A percentile compares a stretch with the other conserved stretches of the same genome.
These are phyloP conservation scores for Aleiodes testaceus DNA, from an alignment of 2,888 invertebrate species.

Conservation along the genomic window DNA sequence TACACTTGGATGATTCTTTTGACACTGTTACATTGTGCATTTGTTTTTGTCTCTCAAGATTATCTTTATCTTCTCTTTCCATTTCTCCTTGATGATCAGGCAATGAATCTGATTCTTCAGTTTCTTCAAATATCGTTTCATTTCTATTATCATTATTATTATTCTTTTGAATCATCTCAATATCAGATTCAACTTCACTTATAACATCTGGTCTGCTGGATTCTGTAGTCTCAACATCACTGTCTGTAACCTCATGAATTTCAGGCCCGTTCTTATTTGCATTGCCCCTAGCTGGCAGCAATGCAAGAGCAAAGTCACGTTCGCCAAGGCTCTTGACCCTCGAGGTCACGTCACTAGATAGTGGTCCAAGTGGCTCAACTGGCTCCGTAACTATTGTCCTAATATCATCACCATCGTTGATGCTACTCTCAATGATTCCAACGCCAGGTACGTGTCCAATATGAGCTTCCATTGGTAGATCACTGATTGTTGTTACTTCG, in stretches of 20 bases:
- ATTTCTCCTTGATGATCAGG: conserved; percentile 12
- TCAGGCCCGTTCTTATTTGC: conserved; percentile 57
- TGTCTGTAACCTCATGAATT: conserved; percentile 66
- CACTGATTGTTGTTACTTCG: conserved; percentile 64
- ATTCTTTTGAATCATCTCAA: conserved; percentile 76
- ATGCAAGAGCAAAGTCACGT: conserved; percentile 50
- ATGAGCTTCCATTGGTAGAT: conserved; percentile 60
- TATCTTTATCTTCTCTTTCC: conserved; percentile 15
- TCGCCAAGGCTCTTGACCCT: conserved; percentile 55
- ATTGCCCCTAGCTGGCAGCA: conserved; percentile 44
- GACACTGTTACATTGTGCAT: conserved; percentile 2
- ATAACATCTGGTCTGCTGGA: conserved; percentile 72
- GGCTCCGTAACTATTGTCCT: conserved; percentile 63
- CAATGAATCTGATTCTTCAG: conserved; percentile 28
- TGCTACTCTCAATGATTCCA: conserved; percentile 63
- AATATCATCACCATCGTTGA: conserved; percentile 5
- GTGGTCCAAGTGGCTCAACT: conserved; percentile 57
- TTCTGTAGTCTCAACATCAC: conserved; percentile 59
- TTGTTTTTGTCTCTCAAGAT: not conserved
- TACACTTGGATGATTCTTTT: conserved; percentile 28
- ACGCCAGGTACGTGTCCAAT: conserved; percentile 65
- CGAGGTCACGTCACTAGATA: conserved; percentile 53
- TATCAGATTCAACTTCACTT: conserved; percentile 79
- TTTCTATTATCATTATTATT: too few species aligned
- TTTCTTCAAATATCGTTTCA: conserved; percentile 45